These are phyloP conservation scores for Mugil cephalus DNA, from an alignment of 2,113 vertebrate genomes.

Conservation along the genomic window DNA sequence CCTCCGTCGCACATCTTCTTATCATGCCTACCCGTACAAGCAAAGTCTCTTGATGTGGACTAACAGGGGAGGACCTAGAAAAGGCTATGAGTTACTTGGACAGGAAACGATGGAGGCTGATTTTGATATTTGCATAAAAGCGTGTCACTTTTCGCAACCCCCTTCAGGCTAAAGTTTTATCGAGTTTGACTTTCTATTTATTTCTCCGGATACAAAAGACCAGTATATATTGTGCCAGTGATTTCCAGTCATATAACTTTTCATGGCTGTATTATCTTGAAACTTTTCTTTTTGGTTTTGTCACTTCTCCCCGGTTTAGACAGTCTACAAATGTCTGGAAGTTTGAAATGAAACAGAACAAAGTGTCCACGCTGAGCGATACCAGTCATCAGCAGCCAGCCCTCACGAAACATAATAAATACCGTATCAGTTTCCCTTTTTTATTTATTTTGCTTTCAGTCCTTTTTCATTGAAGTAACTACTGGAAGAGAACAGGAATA, in stretches of 20 bases:
- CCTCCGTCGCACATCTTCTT: constrained; percentile 24
- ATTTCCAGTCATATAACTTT: neutral
- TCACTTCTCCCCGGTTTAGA: neutral
- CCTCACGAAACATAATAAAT: neutral
- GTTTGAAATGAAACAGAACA: constrained; percentile 26
- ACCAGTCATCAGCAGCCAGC: constrained; percentile 9
- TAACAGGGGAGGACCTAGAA: constrained; percentile 47
- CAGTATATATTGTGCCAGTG: neutral
- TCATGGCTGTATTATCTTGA: neutral
- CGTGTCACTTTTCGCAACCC: constrained; percentile 9
- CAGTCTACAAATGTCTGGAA: constrained; percentile 35
- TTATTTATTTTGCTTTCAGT: neutral
- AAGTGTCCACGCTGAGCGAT: constrained; percentile 12
- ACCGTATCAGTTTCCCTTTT: neutral
- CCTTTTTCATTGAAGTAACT: neutral
- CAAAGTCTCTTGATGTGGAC: constrained; percentile 44
- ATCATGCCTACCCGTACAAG: constrained; percentile 32
- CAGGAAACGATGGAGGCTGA: neutral
- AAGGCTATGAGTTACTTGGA: constrained; percentile 34
- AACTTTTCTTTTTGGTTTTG: neutral
- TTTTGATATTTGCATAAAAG: neutral
- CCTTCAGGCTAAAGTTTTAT: neutral
- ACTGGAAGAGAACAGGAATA: neutral
- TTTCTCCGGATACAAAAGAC: neutral
- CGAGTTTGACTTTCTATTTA: neutral